These are phyloP conservation scores for Xiphophorus couchianus DNA, from an alignment of 2,113 vertebrate genomes.

Conservation along the genomic window DNA sequence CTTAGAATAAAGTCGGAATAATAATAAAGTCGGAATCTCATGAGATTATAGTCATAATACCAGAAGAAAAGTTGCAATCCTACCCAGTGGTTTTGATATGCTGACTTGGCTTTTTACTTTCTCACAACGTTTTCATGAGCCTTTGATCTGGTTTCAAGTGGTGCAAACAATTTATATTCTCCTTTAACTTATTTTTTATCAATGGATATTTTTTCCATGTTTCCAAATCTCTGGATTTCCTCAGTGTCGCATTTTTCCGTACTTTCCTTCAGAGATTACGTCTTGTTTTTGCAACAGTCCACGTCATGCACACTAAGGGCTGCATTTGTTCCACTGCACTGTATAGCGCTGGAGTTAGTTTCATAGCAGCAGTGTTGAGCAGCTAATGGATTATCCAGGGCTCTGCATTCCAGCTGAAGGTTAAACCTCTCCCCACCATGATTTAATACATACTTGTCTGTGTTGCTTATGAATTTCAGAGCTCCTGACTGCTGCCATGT, in stretches of 20 bases:
- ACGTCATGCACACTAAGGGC: slow-evolving; percentile 2
- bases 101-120: neutral
- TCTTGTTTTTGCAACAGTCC: neutral
- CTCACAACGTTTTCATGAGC: too few species aligned
- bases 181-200: neutral
- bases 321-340: slow-evolving; percentile 2
- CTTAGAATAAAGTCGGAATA: too few species aligned
- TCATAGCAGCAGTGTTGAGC: slow-evolving; percentile 39
- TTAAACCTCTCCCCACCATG: slow-evolving; percentile 67
- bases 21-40: too few species aligned
- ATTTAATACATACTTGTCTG: slow-evolving; percentile 70
- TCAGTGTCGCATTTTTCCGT: neutral
- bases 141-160: neutral
- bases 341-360: slow-evolving; percentile 17
- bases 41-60: too few species aligned
- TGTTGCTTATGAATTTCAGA: slow-evolving; percentile 75
- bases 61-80: neutral
- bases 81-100: neutral
- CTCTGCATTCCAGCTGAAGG: slow-evolving; percentile 70
- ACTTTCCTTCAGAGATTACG: neutral
- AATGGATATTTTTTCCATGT: neutral
- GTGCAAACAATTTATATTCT: neutral
- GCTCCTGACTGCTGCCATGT: slow-evolving; percentile 55
- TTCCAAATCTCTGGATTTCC: neutral
- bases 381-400: slow-evolving; percentile 57